Conservation (phyloP, 37 sponge, comb jelly and placozoan genomes). For the Beroe ovata region DNA sequence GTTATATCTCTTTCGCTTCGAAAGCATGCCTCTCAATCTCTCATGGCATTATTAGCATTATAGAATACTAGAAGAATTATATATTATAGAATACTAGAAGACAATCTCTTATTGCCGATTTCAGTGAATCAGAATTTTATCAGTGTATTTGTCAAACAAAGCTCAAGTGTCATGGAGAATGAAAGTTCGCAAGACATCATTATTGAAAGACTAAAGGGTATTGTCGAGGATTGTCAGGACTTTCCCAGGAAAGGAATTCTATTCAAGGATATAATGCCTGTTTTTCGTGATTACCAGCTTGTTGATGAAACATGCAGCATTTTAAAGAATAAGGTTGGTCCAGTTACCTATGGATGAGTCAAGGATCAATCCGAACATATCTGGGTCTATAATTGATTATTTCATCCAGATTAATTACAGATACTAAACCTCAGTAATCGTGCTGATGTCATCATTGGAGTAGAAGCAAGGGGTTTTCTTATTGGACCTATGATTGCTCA, state of each 20-base stretch:
- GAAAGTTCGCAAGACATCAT: no score
- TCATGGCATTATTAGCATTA: no score
- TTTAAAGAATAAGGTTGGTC: background rate
- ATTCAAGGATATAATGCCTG: slow-evolving; percentile 60
- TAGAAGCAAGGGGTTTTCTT: slow-evolving; percentile 51
- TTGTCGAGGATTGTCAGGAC: slow-evolving; percentile 35
- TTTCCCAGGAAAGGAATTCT: slow-evolving; percentile 40
- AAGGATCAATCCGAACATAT: background rate
- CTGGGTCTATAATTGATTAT: background rate
- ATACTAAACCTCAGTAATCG: background rate
- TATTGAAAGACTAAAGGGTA: background rate
- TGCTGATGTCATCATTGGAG: slow-evolving; percentile 54
- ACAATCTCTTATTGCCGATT: no score
- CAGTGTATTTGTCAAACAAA: no score
- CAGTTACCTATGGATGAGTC: no score
- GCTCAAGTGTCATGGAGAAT: no score
- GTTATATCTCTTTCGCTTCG: no score
- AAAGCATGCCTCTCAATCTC: no score
- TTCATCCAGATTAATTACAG: background rate
- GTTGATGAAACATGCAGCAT: slow-evolving; percentile 1
- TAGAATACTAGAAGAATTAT: no score
- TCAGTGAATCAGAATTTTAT: no score
- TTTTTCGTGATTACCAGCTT: background rate
- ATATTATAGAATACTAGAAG: no score
- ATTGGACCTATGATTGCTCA: slow-evolving; percentile 49